Conservation (phyloP, 2,888 invertebrate genomes). For the Deilephila porcellus region DNA sequence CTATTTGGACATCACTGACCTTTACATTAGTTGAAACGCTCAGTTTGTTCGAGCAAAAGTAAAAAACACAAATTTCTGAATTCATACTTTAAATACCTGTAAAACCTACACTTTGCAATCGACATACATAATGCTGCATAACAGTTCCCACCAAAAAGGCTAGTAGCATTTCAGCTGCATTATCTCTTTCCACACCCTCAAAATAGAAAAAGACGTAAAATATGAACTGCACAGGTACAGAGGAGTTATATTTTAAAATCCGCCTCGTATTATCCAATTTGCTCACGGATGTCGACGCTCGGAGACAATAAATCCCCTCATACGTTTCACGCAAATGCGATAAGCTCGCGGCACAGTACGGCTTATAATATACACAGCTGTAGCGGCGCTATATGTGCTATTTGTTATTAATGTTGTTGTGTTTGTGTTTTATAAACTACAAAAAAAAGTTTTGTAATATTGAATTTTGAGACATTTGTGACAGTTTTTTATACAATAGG, state of each 20-base stretch:
- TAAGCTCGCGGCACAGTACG: conserved; percentile 36
- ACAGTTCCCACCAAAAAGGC: not conserved
- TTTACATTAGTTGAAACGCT: too few species aligned
- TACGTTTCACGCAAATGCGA: conserved; percentile 46
- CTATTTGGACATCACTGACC: too few species aligned
- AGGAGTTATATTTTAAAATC: conserved; percentile 39
- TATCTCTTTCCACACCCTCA: conserved; percentile 3
- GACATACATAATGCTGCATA: not conserved
- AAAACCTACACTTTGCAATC: not conserved
- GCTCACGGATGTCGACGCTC: conserved; percentile 51
- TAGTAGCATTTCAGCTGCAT: not conserved
- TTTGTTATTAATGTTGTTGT: not conserved
- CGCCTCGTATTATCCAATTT: conserved; percentile 59
- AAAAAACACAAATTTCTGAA: too few species aligned
- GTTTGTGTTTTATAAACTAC: too few species aligned
- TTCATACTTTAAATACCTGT: too few species aligned
- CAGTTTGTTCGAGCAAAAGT: too few species aligned
- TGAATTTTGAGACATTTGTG: too few species aligned
- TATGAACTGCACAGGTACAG: conserved; percentile 36
- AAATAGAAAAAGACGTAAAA: conserved; percentile 32
- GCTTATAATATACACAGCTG: conserved; percentile 36
- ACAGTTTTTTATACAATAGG: too few species aligned
- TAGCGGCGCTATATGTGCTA: not conserved
- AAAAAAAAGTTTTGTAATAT: not conserved
- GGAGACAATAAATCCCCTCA: conserved; percentile 55